A percentile compares a stretch with the other conserved stretches of the same genome.
Evolutionary conservation across 2,888 invertebrate species (phyloP).

Genomic region (Hirtodrosophila duncani): DNA sequence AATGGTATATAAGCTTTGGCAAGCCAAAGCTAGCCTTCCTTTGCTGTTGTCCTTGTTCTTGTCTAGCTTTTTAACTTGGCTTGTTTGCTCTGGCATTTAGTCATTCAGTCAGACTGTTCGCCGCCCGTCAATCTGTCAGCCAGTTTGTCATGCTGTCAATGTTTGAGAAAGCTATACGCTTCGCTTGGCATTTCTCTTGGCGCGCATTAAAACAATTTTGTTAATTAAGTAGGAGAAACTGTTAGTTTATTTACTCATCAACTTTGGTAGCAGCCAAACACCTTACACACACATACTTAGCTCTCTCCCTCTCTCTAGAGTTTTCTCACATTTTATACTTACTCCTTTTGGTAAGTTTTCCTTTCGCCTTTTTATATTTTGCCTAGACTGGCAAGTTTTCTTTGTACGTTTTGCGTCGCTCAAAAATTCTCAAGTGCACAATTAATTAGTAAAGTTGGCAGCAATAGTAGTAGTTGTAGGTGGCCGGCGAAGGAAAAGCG

Average conservation of each 20-base stretch:
- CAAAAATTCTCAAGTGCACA: conserved; percentile 69
- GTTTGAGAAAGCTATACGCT: conserved; percentile 46
- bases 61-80: too few species aligned
- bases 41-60: too few species aligned
- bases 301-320: neutral
- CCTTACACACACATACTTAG: conserved; percentile 29
- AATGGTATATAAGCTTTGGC: too few species aligned
- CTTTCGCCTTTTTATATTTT: conserved; percentile 35
- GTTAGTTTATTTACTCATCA: conserved; percentile 70
- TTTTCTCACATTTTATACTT: conserved; percentile 1
- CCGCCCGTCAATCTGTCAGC: conserved; percentile 3
- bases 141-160: conserved; percentile 34
- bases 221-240: conserved; percentile 72
- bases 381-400: conserved; percentile 48
- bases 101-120: conserved; percentile 36
- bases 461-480: conserved; percentile 8
- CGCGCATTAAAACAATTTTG: conserved; percentile 69
- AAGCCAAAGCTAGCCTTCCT: too few species aligned
- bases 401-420: conserved; percentile 54
- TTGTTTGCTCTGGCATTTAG: conserved; percentile 63
- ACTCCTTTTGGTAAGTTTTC: conserved; percentile 3
- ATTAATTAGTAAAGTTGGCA: conserved; percentile 68
- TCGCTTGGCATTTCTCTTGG: conserved; percentile 47
- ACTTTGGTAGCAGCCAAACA: conserved; percentile 54
- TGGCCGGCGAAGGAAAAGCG: conserved; percentile 15